phyloP scores from a whole-genome alignment of 2,113 vertebrate species.

The Perccottus glenii region DNA sequence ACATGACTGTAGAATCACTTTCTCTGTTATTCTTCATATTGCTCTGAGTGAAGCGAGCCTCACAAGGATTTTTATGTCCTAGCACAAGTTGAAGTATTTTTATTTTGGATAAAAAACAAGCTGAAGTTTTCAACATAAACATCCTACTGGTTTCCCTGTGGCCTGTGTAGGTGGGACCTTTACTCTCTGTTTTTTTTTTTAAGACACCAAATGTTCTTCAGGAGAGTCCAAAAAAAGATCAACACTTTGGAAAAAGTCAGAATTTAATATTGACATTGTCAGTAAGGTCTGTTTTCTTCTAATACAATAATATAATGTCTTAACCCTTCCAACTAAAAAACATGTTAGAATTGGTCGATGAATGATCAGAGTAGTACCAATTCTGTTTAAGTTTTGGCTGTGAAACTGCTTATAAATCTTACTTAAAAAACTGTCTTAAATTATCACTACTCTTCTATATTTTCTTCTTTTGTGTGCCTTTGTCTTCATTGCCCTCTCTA shows the following conservation, averaged over 20 bases:
- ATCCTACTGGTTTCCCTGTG: constrained; percentile 33
- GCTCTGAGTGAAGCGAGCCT: constrained; percentile 12
- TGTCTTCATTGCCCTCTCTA: constrained; percentile 21
- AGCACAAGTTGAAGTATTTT: constrained; percentile 12
- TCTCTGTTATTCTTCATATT: too few relatives aligned
- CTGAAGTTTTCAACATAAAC: constrained; percentile 48
- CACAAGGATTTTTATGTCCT: constrained; percentile 21
- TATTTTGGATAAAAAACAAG: constrained; percentile 19
- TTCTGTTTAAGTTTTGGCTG: too few relatives aligned
- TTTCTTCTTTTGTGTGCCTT: constrained; percentile 3
- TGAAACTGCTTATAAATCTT: too few relatives aligned
- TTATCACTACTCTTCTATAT: neutral
- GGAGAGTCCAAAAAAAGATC: neutral
- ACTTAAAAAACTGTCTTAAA: neutral
- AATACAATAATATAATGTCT: too few relatives aligned
- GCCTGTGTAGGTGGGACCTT: constrained; percentile 60
- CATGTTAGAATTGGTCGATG: too few relatives aligned
- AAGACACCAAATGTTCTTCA: constrained; percentile 40
- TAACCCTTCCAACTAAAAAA: too few relatives aligned
- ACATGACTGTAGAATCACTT: too few relatives aligned
- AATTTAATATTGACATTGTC: neutral
- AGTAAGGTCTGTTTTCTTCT: neutral
- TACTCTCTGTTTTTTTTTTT: constrained; percentile 32
- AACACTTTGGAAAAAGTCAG: neutral
- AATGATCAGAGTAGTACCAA: too few relatives aligned